These are phyloP conservation scores for Diarsia mendica DNA, from an alignment of 2,888 invertebrate genomes.

Conservation along the genomic window DNA sequence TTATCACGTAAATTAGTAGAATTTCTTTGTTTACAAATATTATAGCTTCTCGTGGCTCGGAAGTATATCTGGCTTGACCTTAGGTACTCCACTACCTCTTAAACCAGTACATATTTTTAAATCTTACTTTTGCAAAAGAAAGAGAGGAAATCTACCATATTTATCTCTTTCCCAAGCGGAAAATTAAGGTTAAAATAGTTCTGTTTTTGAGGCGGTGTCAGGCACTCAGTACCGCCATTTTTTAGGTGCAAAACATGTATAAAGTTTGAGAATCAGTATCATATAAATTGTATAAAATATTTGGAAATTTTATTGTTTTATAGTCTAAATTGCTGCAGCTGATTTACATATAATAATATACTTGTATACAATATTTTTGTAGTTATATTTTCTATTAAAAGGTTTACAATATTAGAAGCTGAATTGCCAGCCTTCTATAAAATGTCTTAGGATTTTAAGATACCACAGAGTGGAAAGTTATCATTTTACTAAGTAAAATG, in stretches of 20 bases:
- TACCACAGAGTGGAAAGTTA: background rate
- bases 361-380: background rate
- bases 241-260: background rate
- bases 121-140: no score
- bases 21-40: no score
- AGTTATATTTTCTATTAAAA: conserved; percentile 21
- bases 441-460: background rate
- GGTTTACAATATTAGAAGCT: background rate
- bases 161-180: background rate
- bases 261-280: conserved; percentile 35
- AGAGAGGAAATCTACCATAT: background rate
- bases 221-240: background rate
- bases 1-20: no score
- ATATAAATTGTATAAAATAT: conserved; percentile 32
- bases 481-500: conserved; percentile 16
- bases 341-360: conserved; percentile 23
- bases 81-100: background rate
- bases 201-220: background rate
- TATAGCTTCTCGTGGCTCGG: no score
- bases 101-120: background rate
- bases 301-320: background rate
- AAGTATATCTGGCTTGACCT: background rate
- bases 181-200: background rate
- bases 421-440: background rate
- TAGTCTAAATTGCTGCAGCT: conserved; percentile 56